A percentile compares a stretch with the other conserved stretches of the same genome.
Conservation (phyloP, 2,888 invertebrate species). For the Hyppa rectilinea region DNA sequence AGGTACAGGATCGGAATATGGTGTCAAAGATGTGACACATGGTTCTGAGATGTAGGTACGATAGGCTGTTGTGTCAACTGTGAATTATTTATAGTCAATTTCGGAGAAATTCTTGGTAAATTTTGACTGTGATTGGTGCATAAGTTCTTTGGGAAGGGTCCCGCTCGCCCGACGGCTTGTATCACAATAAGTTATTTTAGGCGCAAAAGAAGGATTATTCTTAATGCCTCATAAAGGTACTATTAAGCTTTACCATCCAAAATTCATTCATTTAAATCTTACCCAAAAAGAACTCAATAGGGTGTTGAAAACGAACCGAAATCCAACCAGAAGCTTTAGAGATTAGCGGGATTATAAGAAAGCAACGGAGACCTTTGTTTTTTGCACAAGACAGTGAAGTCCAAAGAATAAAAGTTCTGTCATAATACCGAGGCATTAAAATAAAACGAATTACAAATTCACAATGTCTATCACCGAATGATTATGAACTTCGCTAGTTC, state of each 20-base stretch:
- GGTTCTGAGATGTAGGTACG: conserved; percentile 33
- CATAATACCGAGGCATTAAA: no score
- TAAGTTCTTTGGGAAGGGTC: neutral
- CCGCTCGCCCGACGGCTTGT: no score
- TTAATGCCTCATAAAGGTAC: no score
- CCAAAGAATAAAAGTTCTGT: neutral
- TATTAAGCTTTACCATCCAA: no score
- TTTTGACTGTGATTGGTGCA: neutral
- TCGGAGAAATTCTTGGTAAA: conserved; percentile 10
- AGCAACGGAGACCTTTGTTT: conserved; percentile 28
- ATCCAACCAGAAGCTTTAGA: conserved; percentile 8
- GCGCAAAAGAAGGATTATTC: no score
- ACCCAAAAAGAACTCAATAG: neutral
- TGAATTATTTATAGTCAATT: conserved; percentile 31
- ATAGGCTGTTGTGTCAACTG: conserved; percentile 49
- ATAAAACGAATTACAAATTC: no score
- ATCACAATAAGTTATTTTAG: no score
- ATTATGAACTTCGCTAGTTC: no score
- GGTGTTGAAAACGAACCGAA: conserved; percentile 20
- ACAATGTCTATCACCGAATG: no score
- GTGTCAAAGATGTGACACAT: conserved; percentile 63
- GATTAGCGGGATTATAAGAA: conserved; percentile 26
- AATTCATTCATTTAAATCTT: neutral
- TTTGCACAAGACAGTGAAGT: conserved; percentile 11
- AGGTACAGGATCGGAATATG: conserved; percentile 56